These are phyloP conservation scores for Protobothrops flavoviridis DNA, from an alignment of 2,113 vertebrate genomes.

Conservation along the genomic window DNA sequence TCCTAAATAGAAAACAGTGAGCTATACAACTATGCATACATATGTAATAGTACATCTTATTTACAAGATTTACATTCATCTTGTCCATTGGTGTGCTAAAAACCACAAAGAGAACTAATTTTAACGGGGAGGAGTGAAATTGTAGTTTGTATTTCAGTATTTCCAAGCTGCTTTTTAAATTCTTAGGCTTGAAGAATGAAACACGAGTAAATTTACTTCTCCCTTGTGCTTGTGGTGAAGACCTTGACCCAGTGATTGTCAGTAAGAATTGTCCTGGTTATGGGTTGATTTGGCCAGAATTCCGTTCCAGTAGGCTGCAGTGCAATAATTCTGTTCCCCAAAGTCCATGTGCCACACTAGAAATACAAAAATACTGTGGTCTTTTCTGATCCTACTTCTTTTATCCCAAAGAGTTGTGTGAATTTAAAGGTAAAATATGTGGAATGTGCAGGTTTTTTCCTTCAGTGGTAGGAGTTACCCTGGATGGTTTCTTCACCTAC, in stretches of 20 bases:
- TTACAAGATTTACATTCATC: not conserved
- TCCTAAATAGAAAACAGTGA: not conserved
- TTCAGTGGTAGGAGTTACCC: not conserved
- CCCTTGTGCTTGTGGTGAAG: not conserved
- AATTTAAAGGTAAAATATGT: not conserved
- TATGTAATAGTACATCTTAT: not conserved
- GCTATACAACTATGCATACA: not conserved
- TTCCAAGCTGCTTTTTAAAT: not conserved
- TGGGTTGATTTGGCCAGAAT: not conserved
- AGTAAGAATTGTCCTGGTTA: not conserved
- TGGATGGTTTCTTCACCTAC: not conserved
- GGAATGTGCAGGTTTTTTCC: not conserved
- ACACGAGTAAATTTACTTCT: not conserved
- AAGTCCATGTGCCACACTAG: not conserved
- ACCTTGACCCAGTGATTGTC: not conserved
- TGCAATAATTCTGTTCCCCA: not conserved
- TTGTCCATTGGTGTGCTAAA: not conserved
- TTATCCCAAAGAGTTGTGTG: not conserved
- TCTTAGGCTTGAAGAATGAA: not conserved
- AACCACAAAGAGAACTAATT: not conserved
- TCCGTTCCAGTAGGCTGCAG: not conserved
- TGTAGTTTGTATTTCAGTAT: not conserved
- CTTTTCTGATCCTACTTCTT: not conserved
- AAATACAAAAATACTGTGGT: not conserved
- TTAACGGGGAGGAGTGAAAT: not conserved